These are phyloP conservation scores for Bergia sp. DNA, from an alignment of 92 coral and sea anemone species.

Conservation along the genomic window DNA sequence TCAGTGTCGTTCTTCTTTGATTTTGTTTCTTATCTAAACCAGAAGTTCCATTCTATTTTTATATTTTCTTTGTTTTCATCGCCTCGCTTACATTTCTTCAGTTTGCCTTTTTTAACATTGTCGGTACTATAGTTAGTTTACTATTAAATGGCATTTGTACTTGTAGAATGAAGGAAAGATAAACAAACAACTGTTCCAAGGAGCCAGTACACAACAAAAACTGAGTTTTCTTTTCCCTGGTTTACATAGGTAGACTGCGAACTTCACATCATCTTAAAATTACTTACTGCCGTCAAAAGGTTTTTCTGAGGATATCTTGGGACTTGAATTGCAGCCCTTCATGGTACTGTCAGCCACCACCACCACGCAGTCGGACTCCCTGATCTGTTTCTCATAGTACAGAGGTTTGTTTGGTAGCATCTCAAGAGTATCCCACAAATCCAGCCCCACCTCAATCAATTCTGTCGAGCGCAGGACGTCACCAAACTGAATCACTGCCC, in stretches of 20 bases:
- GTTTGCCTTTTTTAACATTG: too few species aligned
- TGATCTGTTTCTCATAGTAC: slow-evolving; percentile 75
- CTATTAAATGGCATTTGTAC: too few species aligned
- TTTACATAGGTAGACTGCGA: background rate
- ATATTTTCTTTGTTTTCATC: too few species aligned
- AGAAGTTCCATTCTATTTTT: too few species aligned
- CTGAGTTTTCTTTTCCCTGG: too few species aligned
- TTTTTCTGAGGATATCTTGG: background rate
- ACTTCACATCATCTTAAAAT: background rate
- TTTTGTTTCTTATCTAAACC: too few species aligned
- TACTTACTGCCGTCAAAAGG: slow-evolving; percentile 21
- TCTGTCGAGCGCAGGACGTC: slow-evolving; percentile 63
- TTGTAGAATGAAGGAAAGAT: too few species aligned
- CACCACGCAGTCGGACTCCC: slow-evolving; percentile 67
- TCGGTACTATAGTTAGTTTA: too few species aligned
- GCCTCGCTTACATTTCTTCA: too few species aligned
- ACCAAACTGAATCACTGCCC: slow-evolving; percentile 47
- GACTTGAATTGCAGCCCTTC: background rate
- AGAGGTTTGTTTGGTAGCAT: slow-evolving; percentile 65
- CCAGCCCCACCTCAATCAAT: slow-evolving; percentile 62
- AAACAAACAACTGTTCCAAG: too few species aligned
- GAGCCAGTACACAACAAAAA: background rate
- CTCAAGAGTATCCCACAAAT: slow-evolving; percentile 66
- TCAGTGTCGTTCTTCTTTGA: too few species aligned
- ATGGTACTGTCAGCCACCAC: slow-evolving; percentile 49